Evolutionary conservation across 2,888 invertebrate genomes (phyloP).

Genomic region (Hirtodrosophila confusa): DNA sequence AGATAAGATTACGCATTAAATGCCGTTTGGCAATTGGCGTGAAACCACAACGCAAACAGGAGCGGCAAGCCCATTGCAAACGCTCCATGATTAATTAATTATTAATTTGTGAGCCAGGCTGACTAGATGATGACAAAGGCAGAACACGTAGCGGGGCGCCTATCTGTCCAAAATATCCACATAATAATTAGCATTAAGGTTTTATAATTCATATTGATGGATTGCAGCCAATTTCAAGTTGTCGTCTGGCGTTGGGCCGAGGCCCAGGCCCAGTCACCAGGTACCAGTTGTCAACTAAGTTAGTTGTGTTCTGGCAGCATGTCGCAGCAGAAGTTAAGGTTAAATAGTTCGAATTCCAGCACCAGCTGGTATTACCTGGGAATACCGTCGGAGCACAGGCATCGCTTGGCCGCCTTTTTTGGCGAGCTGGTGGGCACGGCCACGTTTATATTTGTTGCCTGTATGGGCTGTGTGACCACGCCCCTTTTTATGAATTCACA

Average conservation of each 20-base stretch:
- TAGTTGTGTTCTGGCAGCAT: slow-evolving; percentile 53
- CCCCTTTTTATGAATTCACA: slow-evolving; percentile 76
- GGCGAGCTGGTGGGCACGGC: slow-evolving; percentile 89
- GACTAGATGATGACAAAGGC: slow-evolving; percentile 16
- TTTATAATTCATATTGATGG: slow-evolving; percentile 76
- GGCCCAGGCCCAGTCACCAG: too few species aligned
- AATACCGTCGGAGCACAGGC: slow-evolving; percentile 34
- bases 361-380: slow-evolving; percentile 42
- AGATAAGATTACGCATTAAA: slow-evolving; percentile 47
- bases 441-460: slow-evolving; percentile 89
- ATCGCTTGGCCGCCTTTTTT: slow-evolving; percentile 77
- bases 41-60: too few species aligned
- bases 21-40: slow-evolving; percentile 5
- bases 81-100: slow-evolving; percentile 45
- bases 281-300: background rate
- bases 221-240: slow-evolving; percentile 50
- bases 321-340: slow-evolving; percentile 52
- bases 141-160: background rate
- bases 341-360: slow-evolving; percentile 11
- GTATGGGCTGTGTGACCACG: slow-evolving; percentile 87
- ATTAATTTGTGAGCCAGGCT: slow-evolving; percentile 35
- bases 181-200: slow-evolving; percentile 77
- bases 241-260: slow-evolving; percentile 9
- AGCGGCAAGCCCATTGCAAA: slow-evolving; percentile 5
- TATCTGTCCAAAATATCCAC: slow-evolving; percentile 52